Base-by-base conservation (phyloP, 2,113 vertebrate genomes). In the Hippocampus guttulatus region DNA sequence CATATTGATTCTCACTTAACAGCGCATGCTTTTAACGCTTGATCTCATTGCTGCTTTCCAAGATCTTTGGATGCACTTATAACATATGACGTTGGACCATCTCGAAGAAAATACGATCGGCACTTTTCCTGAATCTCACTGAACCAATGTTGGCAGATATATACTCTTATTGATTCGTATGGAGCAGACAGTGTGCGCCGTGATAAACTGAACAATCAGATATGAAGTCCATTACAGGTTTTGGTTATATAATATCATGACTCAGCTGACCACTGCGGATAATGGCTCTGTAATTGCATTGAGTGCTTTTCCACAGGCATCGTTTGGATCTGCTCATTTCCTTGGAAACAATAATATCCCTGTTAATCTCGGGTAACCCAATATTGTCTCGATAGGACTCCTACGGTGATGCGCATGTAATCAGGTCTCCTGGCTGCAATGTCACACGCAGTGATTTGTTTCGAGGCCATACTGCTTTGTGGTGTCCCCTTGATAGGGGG, bases 11-110 rank as follows among this genome's bases (percentile, higher is more conserved):
- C n/a, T n/a, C n/a, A n/a, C n/a, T n/a, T n/a, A n/a, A n/a, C n/a
- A n/a, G n/a, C n/a, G n/a, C n/a, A n/a, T n/a, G n/a, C n/a, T n/a
- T n/a, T n/a, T n/a, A n/a, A n/a, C n/a, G n/a, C n/a, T 62, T 55
- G 21, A 40, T 60, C 15, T 27, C n/a, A 33, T 45, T 67, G 21
- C 68, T 81, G 80, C 80, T 86, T 82, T 87, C 85, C 75, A 85
- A 71, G 69, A 75, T 73, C 45, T 27, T 67, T 55, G 68, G 66
- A 64, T 68, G 79, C 9, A 64, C 63, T 81, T 79, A 68, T 61
- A 30, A 77, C 74, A 3, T n/a, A 18, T 67, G 12, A 33, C 1
- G 11, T 52, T 75, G 12, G 23, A 60, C 51, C 12, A n/a, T 76
- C 67, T 25, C 49, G 3, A 25, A 45, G 40, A 45, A 64, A 23